These are phyloP conservation scores for Empis stercorea DNA, from an alignment of 2,888 invertebrate species.

Conservation along the genomic window DNA sequence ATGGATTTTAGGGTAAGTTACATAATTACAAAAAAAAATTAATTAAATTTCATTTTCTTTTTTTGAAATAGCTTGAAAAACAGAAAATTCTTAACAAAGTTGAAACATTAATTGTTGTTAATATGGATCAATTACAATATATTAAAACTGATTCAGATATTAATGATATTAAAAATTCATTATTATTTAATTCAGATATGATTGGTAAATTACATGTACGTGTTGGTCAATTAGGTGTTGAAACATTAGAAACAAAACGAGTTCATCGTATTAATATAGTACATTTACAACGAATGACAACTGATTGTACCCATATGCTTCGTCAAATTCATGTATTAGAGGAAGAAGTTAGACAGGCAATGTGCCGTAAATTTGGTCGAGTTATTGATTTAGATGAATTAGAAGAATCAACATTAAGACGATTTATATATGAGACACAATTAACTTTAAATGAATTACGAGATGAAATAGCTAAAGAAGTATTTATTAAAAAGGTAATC, in stretches of 20 bases:
- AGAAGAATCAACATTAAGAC: constrained; percentile 43
- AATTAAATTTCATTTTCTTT: too few relatives aligned
- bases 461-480: constrained; percentile 35
- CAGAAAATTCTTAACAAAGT: constrained; percentile 69
- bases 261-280: constrained; percentile 53
- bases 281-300: constrained; percentile 56
- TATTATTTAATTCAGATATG: constrained; percentile 50
- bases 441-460: constrained; percentile 38
- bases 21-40: too few relatives aligned
- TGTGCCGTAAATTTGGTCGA: constrained; percentile 45
- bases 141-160: constrained; percentile 38
- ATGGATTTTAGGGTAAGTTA: constrained; percentile 47
- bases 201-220: constrained; percentile 46
- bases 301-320: constrained; percentile 55
- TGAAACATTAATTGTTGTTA: constrained; percentile 51
- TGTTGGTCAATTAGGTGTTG: constrained; percentile 50
- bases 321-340: constrained; percentile 43
- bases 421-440: constrained; percentile 42
- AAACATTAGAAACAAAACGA: constrained; percentile 47
- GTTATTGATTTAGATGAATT: constrained; percentile 40
- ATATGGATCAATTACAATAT: constrained; percentile 54
- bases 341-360: constrained; percentile 38
- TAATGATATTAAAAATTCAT: constrained; percentile 35
- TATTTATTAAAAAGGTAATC: constrained; percentile 33
- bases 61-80: constrained; percentile 48